A percentile compares a stretch with the other conserved stretches of the same genome.
phyloP scores from a whole-genome alignment of 2,797 vertebrate genomes.

The Argentina silus region DNA sequence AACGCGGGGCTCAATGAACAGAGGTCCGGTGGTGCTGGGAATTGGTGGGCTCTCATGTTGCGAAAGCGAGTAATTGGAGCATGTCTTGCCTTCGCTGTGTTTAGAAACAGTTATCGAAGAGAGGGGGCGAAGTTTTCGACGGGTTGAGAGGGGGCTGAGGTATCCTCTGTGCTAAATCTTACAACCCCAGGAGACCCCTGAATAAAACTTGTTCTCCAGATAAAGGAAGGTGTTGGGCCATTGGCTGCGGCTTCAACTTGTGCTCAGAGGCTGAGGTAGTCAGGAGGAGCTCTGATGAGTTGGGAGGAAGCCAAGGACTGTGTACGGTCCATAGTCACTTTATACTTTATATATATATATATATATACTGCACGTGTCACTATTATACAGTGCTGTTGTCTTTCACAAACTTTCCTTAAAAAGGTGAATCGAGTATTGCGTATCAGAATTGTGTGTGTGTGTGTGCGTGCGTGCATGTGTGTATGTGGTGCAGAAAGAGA shows the following conservation, averaged over 20 bases:
- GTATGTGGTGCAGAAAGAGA: background rate
- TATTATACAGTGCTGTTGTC: too few relatives aligned
- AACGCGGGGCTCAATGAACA: slow-evolving; percentile 34
- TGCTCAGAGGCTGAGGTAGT: slow-evolving; percentile 33
- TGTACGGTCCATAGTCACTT: background rate
- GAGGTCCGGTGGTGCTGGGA: slow-evolving; percentile 33
- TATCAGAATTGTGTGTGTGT: too few relatives aligned
- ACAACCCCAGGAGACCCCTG: slow-evolving; percentile 30
- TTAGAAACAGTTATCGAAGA: slow-evolving; percentile 61
- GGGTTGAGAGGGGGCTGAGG: slow-evolving; percentile 14
- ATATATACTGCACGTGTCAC: too few relatives aligned
- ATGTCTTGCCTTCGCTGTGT: slow-evolving; percentile 46
- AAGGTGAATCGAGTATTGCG: too few relatives aligned
- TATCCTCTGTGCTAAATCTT: slow-evolving; percentile 43
- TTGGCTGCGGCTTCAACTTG: slow-evolving; percentile 36
- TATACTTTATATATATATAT: too few relatives aligned
- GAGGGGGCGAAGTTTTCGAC: slow-evolving; percentile 33
- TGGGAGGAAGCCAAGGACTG: background rate
- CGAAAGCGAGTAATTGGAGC: slow-evolving; percentile 55
- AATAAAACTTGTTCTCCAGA: slow-evolving; percentile 30
- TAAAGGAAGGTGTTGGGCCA: slow-evolving; percentile 2
- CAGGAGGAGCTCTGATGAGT: background rate
- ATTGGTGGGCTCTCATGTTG: slow-evolving; percentile 57
- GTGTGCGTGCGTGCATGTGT: background rate
- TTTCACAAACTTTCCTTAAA: too few relatives aligned